Conservation (phyloP, 2,888 invertebrate genomes). For the Ophion obscuratus region DNA sequence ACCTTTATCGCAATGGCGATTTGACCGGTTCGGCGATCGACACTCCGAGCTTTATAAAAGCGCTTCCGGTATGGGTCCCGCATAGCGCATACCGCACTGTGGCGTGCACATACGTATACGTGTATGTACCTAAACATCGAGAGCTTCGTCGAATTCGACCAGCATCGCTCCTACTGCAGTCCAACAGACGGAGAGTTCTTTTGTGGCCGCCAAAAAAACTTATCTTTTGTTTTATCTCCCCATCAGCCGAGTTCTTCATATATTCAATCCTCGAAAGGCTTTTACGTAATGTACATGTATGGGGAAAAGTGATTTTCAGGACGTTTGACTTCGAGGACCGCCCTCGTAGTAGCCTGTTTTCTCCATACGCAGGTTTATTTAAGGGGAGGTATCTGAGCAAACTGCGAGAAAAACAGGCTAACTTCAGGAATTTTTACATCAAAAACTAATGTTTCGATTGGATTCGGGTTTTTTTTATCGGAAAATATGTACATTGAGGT, state of each 20-base stretch:
- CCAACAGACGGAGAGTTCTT: slow-evolving; percentile 51
- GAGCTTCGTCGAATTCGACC: slow-evolving; percentile 57
- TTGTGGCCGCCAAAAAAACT: slow-evolving; percentile 41
- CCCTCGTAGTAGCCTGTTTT: too few species aligned
- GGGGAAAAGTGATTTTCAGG: too few species aligned
- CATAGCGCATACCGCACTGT: slow-evolving; percentile 25
- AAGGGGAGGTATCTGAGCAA: too few species aligned
- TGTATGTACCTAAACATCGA: slow-evolving; percentile 41
- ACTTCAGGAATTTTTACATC: too few species aligned
- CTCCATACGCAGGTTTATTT: too few species aligned
- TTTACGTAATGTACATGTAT: slow-evolving; percentile 27
- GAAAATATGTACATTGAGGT: too few species aligned
- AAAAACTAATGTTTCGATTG: too few species aligned
- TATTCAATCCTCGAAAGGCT: slow-evolving; percentile 17
- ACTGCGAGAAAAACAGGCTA: too few species aligned
- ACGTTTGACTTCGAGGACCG: too few species aligned
- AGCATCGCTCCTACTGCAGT: slow-evolving; percentile 43
- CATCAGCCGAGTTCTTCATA: slow-evolving; percentile 21
- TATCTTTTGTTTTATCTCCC: slow-evolving; percentile 29
- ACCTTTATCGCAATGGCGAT: slow-evolving; percentile 58
- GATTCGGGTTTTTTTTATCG: too few species aligned
- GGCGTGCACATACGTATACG: background rate
- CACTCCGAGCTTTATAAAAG: slow-evolving; percentile 63
- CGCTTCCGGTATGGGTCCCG: slow-evolving; percentile 56
- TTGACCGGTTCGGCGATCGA: slow-evolving; percentile 55